Percentiles rank a stretch among this genome's conserved stretches.
Conservation (phyloP, 2,888 invertebrate species). For the Eupeodes latifasciatus region DNA sequence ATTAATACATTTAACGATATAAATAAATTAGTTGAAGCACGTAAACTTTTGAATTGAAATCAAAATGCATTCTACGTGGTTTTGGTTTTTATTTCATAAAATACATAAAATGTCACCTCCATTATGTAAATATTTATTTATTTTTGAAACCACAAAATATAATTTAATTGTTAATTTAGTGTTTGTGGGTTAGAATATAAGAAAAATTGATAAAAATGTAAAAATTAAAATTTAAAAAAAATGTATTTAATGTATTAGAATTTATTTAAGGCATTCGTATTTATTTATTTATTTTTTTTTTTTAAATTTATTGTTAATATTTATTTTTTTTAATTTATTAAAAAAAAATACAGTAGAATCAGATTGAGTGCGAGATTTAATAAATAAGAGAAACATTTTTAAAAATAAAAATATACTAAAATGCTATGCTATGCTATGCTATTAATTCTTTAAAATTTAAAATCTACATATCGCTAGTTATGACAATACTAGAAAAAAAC, state of each 20-base stretch:
- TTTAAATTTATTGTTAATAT: conserved; percentile 35
- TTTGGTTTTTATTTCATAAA: background rate
- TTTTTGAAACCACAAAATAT: too few relatives aligned
- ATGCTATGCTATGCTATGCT: too few relatives aligned
- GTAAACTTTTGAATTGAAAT: conserved; percentile 85
- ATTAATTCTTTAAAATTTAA: too few relatives aligned
- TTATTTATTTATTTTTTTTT: conserved; percentile 56
- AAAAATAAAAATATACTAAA: too few relatives aligned
- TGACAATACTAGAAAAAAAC: too few relatives aligned
- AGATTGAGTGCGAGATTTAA: background rate
- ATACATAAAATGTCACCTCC: background rate
- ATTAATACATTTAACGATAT: conserved; percentile 94
- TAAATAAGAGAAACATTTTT: too few relatives aligned
- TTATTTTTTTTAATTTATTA: conserved; percentile 1
- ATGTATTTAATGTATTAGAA: background rate
- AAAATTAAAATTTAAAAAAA: background rate
- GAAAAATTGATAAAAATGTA: background rate
- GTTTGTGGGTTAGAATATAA: too few relatives aligned
- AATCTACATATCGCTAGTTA: too few relatives aligned
- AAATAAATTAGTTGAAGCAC: conserved; percentile 93
- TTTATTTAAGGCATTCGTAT: conserved; percentile 40
- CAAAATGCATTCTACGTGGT: background rate
- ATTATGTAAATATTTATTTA: conserved; percentile 30
- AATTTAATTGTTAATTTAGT: too few relatives aligned
- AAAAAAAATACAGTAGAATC: background rate